Evolutionary conservation across 1,140 invertebrate genomes (phyloP).

Genomic region (Teleopsis dalmanni): DNA sequence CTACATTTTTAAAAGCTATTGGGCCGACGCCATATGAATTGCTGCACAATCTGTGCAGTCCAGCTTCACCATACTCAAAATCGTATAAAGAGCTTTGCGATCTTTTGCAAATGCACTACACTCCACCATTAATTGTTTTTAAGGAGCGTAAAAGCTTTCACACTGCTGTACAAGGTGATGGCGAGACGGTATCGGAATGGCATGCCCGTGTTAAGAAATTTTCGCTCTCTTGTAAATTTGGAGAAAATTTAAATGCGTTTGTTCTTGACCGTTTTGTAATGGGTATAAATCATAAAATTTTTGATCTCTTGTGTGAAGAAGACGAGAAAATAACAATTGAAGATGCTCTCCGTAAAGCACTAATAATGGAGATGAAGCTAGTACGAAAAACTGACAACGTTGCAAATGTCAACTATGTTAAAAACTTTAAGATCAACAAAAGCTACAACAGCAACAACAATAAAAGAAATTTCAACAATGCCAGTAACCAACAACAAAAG

Average conservation of each 20-base stretch:
- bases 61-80: no score
- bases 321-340: slow-evolving; percentile 4
- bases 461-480: no score
- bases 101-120: no score
- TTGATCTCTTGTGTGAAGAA: slow-evolving; percentile 6
- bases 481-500: no score
- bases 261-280: slow-evolving; percentile 7
- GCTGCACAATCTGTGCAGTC: no score
- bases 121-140: not conserved
- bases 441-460: slow-evolving; percentile 1
- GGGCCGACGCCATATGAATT: no score
- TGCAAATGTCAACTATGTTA: not conserved
- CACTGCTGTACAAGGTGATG: not conserved
- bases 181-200: slow-evolving; percentile 1
- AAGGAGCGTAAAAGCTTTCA: not conserved
- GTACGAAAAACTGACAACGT: not conserved
- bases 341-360: slow-evolving; percentile 4
- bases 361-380: slow-evolving; percentile 9
- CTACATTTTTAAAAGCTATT: no score
- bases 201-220: slow-evolving; percentile 4
- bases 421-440: not conserved
- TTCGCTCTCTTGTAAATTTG: slow-evolving; percentile 4
- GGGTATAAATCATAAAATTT: slow-evolving; percentile 6
- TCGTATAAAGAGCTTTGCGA: no score
- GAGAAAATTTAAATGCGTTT: slow-evolving; percentile 6